phyloP scores from a whole-genome alignment of 2,888 invertebrate genomes.

The Tachina grossa region DNA sequence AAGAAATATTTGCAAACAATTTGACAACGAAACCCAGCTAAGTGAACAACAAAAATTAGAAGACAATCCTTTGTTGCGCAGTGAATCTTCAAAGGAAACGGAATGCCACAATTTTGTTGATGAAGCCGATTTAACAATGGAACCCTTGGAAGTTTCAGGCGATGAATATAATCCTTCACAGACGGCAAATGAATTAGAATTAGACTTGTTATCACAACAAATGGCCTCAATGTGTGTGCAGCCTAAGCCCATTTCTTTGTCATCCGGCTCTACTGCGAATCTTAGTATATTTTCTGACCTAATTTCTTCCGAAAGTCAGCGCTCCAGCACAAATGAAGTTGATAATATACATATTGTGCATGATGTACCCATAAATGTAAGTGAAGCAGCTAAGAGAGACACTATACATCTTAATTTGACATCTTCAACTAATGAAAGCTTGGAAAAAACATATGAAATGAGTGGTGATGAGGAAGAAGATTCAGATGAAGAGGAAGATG shows the following conservation, averaged over 20 bases:
- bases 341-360: slow-evolving; percentile 72
- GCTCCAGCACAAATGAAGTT: slow-evolving; percentile 66
- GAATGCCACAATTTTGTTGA: background rate
- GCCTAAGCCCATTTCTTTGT: slow-evolving; percentile 30
- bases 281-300: slow-evolving; percentile 61
- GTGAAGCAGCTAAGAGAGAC: slow-evolving; percentile 20
- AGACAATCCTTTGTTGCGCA: slow-evolving; percentile 60
- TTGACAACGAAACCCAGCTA: slow-evolving; percentile 71
- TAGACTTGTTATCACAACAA: slow-evolving; percentile 75
- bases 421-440: slow-evolving; percentile 11
- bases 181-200: slow-evolving; percentile 72
- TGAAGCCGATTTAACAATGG: slow-evolving; percentile 74
- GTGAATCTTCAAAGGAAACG: slow-evolving; percentile 56
- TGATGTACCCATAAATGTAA: slow-evolving; percentile 61
- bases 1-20: slow-evolving; percentile 74
- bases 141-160: slow-evolving; percentile 72
- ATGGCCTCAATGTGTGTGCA: slow-evolving; percentile 74
- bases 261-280: slow-evolving; percentile 43
- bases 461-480: slow-evolving; percentile 72
- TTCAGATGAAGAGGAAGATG: slow-evolving; percentile 16
- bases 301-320: slow-evolving; percentile 71
- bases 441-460: slow-evolving; percentile 51
- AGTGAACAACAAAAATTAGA: background rate
- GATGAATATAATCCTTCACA: slow-evolving; percentile 33
- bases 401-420: slow-evolving; percentile 18